These are phyloP conservation scores for Epinotia brunnichana DNA, from an alignment of 2,888 invertebrate species.

Conservation along the genomic window DNA sequence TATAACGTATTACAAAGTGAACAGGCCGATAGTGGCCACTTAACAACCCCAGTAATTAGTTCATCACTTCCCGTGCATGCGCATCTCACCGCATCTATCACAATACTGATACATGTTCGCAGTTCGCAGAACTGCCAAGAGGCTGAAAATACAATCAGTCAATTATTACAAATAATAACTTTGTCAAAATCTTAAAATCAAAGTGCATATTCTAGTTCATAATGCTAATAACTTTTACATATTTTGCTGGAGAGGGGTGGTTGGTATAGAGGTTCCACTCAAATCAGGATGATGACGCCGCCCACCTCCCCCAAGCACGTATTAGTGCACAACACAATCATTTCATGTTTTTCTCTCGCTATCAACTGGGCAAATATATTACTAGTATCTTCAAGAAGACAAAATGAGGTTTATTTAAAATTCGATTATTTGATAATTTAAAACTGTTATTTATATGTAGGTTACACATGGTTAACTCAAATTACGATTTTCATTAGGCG, in stretches of 20 bases:
- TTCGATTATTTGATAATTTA: constrained; percentile 14
- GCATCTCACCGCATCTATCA: background rate
- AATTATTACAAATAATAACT: background rate
- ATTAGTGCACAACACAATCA: constrained; percentile 33
- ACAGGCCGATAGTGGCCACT: constrained; percentile 8
- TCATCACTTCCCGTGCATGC: constrained; percentile 18
- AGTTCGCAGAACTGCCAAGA: constrained; percentile 29
- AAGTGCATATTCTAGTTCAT: constrained; percentile 30
- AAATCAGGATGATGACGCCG: background rate
- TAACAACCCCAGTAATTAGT: constrained; percentile 7
- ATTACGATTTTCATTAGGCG: constrained; percentile 30
- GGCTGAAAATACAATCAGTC: constrained; percentile 18
- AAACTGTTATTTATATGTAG: constrained; percentile 13
- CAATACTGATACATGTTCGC: constrained; percentile 26
- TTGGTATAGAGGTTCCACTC: constrained; percentile 7
- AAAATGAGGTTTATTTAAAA: background rate
- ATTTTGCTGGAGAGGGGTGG: constrained; percentile 7
- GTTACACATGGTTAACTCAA: constrained; percentile 25
- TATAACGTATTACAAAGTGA: constrained; percentile 18
- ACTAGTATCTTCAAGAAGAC: constrained; percentile 25
- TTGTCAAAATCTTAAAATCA: constrained; percentile 29
- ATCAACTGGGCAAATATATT: constrained; percentile 24
- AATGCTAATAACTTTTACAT: constrained; percentile 29
- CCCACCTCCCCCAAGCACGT: constrained; percentile 1
- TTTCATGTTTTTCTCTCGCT: constrained; percentile 44